These are phyloP conservation scores for Montipora capitata DNA, from an alignment of 92 coral and sea anemone genomes.

Conservation along the genomic window DNA sequence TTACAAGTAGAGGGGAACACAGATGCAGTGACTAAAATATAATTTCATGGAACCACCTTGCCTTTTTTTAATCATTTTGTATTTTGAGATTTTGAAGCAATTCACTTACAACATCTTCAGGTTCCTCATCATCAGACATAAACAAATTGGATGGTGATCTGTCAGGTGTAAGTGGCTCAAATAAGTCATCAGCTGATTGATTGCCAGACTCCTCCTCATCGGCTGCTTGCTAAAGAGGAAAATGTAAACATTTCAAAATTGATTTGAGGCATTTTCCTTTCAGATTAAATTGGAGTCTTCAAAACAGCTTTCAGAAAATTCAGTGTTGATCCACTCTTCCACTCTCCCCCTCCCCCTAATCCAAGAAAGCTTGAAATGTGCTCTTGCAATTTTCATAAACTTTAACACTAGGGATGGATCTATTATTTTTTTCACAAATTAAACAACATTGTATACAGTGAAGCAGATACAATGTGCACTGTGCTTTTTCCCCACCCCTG, in stretches of 20 bases:
- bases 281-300: not conserved
- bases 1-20: not conserved
- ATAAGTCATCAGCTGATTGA: slow-evolving; percentile 91
- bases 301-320: too few relatives aligned
- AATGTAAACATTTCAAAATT: not conserved
- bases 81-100: not conserved
- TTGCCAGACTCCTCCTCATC: slow-evolving; percentile 76
- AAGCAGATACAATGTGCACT: too few relatives aligned
- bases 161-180: slow-evolving; percentile 99
- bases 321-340: too few relatives aligned
- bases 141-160: slow-evolving; percentile 97
- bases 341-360: too few relatives aligned
- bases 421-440: too few relatives aligned
- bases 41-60: too few relatives aligned
- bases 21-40: not conserved
- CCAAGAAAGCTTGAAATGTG: too few relatives aligned
- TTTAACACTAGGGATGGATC: too few relatives aligned
- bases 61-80: too few relatives aligned
- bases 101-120: slow-evolving; percentile 83
- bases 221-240: slow-evolving; percentile 62
- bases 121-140: slow-evolving; percentile 96
- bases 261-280: not conserved
- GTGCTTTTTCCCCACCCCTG: too few relatives aligned
- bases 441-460: too few relatives aligned
- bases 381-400: too few relatives aligned